A percentile compares a stretch with the other conserved stretches of the same genome.
Conservation (phyloP, 2,113 vertebrate species). For the Camelus dromedarius region DNA sequence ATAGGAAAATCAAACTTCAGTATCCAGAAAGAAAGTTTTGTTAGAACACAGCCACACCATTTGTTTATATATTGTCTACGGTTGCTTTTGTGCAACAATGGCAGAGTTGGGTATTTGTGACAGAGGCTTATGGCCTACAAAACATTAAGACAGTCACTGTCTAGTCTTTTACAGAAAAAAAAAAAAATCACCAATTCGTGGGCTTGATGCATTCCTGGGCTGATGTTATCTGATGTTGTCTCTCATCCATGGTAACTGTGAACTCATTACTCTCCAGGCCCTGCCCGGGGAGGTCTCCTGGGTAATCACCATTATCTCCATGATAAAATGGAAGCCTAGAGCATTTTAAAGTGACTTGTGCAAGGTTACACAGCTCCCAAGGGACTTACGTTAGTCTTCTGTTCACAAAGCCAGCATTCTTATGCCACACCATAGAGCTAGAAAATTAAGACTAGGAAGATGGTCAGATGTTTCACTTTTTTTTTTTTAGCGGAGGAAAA, state of each 20-base stretch:
- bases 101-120: not conserved
- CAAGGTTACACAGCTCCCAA: not conserved
- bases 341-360: not conserved
- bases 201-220: not conserved
- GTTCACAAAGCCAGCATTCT: not conserved
- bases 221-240: not conserved
- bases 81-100: not conserved
- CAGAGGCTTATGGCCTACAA: not conserved
- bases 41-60: not conserved
- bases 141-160: not conserved
- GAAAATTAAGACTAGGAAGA: not conserved
- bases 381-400: not conserved
- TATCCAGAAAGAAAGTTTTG: not conserved
- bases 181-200: not conserved
- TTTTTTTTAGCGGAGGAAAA: not conserved
- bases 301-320: not conserved
- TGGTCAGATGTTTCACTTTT: not conserved
- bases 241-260: not conserved
- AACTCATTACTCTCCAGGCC: not conserved
- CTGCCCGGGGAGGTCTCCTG: not conserved
- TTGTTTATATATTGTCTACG: not conserved
- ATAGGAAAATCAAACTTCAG: slow-evolving; percentile 11
- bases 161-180: not conserved
- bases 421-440: not conserved
- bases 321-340: not conserved